Evolutionary conservation across 2,797 vertebrate species (phyloP).

Genomic region (Cryptoprocta ferox): DNA sequence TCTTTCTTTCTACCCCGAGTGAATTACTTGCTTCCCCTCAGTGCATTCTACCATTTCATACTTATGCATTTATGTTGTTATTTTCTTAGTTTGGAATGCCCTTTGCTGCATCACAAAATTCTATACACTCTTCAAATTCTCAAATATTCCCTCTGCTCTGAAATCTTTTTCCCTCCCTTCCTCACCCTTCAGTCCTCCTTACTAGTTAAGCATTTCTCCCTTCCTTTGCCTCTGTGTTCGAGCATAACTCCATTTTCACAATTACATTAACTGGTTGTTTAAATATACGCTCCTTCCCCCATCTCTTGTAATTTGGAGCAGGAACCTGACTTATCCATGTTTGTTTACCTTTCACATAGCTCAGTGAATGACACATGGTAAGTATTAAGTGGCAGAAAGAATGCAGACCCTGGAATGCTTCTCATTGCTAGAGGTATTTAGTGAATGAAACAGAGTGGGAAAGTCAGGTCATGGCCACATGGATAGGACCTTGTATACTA

Average conservation of each 20-base stretch:
- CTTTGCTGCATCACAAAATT: background rate
- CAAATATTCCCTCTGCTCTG: background rate
- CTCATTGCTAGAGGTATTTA: background rate
- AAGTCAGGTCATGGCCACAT: background rate
- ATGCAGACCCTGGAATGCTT: background rate
- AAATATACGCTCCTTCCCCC: background rate
- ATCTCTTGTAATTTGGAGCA: background rate
- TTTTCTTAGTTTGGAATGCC: background rate
- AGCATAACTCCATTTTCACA: background rate
- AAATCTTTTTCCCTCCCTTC: background rate
- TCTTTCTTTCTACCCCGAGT: background rate
- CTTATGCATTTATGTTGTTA: rapidly evolving
- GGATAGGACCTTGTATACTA: background rate
- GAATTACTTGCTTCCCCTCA: background rate
- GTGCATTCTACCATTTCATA: background rate
- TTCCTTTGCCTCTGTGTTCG: background rate
- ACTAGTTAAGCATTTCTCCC: background rate
- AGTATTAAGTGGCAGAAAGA: background rate
- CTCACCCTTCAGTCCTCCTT: background rate
- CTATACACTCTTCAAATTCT: background rate
- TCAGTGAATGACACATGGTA: background rate
- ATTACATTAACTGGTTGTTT: background rate
- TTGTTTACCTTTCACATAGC: background rate
- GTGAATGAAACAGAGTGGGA: background rate
- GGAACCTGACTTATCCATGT: background rate